phyloP scores from a whole-genome alignment of 2,888 invertebrate species.

The Drosophila mimetica region DNA sequence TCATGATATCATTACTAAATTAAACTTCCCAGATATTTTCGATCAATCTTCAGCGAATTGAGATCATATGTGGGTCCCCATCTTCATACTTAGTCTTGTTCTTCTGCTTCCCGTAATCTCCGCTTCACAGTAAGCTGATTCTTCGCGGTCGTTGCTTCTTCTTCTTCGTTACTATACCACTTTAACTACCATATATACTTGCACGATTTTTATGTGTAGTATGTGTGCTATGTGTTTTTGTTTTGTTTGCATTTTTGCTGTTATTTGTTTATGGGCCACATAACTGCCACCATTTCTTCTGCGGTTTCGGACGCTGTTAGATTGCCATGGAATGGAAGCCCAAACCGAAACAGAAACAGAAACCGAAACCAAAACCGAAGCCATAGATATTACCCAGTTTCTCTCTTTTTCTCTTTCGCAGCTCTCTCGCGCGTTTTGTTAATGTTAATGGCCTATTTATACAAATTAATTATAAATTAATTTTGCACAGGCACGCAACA shows the following conservation, averaged over 20 bases:
- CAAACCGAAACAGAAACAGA: constrained; percentile 39
- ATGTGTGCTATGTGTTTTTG: constrained; percentile 1
- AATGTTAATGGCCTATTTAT: constrained; percentile 64
- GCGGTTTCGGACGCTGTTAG: constrained; percentile 44
- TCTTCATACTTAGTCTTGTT: background rate
- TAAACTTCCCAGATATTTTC: no score
- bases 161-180: background rate
- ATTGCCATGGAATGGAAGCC: constrained; percentile 20
- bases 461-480: constrained; percentile 40
- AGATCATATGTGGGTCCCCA: background rate
- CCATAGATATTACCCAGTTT: constrained; percentile 5
- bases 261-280: constrained; percentile 73
- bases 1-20: no score
- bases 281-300: constrained; percentile 54
- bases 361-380: constrained; percentile 63
- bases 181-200: no score
- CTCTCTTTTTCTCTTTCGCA: background rate
- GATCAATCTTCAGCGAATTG: constrained; percentile 9
- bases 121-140: constrained; percentile 13
- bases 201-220: no score
- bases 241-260: constrained; percentile 42
- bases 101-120: no score
- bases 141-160: background rate
- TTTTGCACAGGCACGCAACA: constrained; percentile 30
- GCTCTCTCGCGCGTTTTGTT: constrained; percentile 25